Evolutionary conservation across 2,797 vertebrate genomes (phyloP), one percentile per base, ranked within the genome.

Genomic region (Gambelia wislizenii): DNA sequence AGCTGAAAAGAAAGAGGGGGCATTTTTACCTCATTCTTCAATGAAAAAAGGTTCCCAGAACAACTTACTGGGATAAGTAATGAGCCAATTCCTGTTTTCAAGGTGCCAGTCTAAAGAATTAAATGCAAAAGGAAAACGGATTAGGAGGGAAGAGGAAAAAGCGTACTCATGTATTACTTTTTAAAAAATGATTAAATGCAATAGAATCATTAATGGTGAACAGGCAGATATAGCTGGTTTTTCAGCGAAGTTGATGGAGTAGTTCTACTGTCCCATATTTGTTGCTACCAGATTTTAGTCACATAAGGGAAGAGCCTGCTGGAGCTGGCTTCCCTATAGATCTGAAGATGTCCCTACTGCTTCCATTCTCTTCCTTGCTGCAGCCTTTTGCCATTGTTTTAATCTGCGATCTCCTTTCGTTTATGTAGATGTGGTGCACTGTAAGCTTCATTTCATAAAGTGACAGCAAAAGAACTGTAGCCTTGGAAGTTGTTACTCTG

Each of bases 401-500:
- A 72, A 33, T 67, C 30, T 67, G 30, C 30, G 30, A 67, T 33
- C 22, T 7, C 64, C 64, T 33, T 12, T 33, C 33, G 64, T 67
- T 27, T 39, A 87, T 94, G 87, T 70, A 22, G 36, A 39, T 80
- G 36, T 91, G 67, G 36, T 76, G 85, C 72, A 52, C 88, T 20
- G 39, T 83, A 70, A 89, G 42, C 67, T 94, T 25, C 3, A 90
- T 33, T 90, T 89, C 83, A 20, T 72, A 16, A 20, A 49, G 4
- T 78, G 49, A 59, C 91, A 90, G 90, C n/a, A 90, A 91, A 88
- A 86, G 90, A 33, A 93, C 87, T 1, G 2, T 42, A 93, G 59
- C 90, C 52, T 83, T 39, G 86, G 82, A 87, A 89, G 90, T 87
- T 91, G 87, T 89, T 91, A 69, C 25, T 10, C 12, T 74, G 69